Evolutionary conservation across 2,797 vertebrate species (phyloP), one percentile per base, ranked within the genome.

Genomic region (Otolemur crassicaudatus): DNA sequence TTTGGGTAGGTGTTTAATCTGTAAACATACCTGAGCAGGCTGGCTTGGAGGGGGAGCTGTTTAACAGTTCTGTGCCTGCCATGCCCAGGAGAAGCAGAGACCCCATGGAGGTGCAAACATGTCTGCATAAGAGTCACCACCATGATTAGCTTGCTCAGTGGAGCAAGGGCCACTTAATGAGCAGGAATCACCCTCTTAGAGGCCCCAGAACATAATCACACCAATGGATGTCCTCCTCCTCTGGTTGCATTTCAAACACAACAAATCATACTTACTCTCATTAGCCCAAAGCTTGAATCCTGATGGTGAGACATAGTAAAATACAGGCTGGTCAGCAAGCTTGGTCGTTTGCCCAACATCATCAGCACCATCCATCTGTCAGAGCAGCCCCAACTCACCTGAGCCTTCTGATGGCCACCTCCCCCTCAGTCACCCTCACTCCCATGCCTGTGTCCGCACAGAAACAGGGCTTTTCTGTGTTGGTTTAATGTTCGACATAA

Each of bases 401-500:
- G 56, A 61, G 46, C 72, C 56, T 90, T 75, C 79, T 40, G 61
- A 43, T 12, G 75, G 49, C 37, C 19, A 7, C 17, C 9, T 23
- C 29, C 5, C 16, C 2, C 23, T 19, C 25, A 6, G 34, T 56
- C 20, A 3, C 65, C 23, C 49, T 91, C 40, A 80, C 76, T 80
- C n/a, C 27, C 75, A 31, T 2, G 1, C 89, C 91, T 7, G 29
- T 9, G 76, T 87, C 79, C 40, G 40, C 90, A 49, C 43, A 69
- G 20, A 90, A 80, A 76, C 72, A 58, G 65, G 70, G 37, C 72
- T 93, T 91, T 91, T 69, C 86, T 56, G 61, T 69, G 72, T 60
- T 91, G n/a, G 40, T 61, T 81, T 94, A 76, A 73, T 90, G 84
- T 90, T 60, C 87, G 93, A 95, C 84, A 94, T 82, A 93, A 97